These are phyloP conservation scores for Cheilosia grossa DNA, from an alignment of 2,888 invertebrate genomes.

Conservation along the genomic window DNA sequence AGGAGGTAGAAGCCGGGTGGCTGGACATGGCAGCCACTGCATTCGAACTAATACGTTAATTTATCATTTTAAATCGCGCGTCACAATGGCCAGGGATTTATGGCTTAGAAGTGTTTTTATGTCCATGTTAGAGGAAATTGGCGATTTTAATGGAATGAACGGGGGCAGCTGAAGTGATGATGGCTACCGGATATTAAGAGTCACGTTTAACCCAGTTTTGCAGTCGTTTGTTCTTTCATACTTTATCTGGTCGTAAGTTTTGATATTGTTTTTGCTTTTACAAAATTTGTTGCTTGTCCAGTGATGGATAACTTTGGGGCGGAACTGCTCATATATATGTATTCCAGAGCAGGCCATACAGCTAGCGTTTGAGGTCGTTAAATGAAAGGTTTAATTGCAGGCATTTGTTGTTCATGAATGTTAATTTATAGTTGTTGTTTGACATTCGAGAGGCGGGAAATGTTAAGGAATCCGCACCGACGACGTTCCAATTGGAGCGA, in stretches of 20 bases:
- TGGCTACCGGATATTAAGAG: conserved; percentile 32
- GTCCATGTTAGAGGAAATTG: conserved; percentile 47
- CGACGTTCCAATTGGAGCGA: too few relatives aligned
- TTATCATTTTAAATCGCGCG: conserved; percentile 73
- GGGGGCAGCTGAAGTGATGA: conserved; percentile 23
- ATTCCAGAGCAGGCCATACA: too few relatives aligned
- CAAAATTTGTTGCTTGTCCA: too few relatives aligned
- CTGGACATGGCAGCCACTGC: conserved; percentile 52
- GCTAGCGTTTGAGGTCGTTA: too few relatives aligned
- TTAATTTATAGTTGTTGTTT: too few relatives aligned
- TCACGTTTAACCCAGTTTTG: conserved; percentile 40
- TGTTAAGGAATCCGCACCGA: too few relatives aligned
- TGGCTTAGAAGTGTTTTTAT: conserved; percentile 40
- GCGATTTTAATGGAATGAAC: conserved; percentile 48
- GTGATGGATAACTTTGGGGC: too few relatives aligned
- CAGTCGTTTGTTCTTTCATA: neutral
- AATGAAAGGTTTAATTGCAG: too few relatives aligned
- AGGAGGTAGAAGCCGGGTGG: conserved; percentile 4
- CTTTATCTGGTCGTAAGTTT: neutral
- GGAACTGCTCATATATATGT: too few relatives aligned
- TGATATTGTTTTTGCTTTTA: too few relatives aligned
- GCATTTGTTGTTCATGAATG: too few relatives aligned
- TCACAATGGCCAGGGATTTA: conserved; percentile 70
- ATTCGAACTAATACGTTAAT: conserved; percentile 64
- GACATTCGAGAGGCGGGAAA: too few relatives aligned